A percentile compares a stretch with the other conserved stretches of the same genome.
Evolutionary conservation across 1,140 invertebrate species (phyloP).

Genomic region (Cardiocondyla obscurior): DNA sequence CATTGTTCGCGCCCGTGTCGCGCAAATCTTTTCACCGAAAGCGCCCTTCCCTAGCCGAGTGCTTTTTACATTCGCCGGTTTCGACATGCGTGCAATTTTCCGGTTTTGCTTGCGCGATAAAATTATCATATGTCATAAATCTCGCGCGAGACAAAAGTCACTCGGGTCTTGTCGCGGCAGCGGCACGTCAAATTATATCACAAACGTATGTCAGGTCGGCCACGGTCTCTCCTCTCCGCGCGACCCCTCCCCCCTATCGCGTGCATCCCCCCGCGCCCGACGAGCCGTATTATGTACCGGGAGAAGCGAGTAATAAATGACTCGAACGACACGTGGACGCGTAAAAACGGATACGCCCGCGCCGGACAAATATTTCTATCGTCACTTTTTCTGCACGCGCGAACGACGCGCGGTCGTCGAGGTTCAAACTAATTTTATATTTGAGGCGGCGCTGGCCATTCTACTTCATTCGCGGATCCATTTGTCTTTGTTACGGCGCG

Average conservation of each 20-base stretch:
- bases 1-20: background rate
- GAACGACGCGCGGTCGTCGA: slow-evolving; percentile 5
- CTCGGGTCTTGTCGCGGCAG: slow-evolving; percentile 21
- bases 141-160: slow-evolving; percentile 32
- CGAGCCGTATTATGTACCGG: slow-evolving; percentile 28
- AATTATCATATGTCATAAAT: slow-evolving; percentile 49
- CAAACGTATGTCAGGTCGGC: slow-evolving; percentile 32
- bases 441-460: slow-evolving; percentile 32
- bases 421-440: slow-evolving; percentile 54
- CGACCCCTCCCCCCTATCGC: background rate
- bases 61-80: background rate
- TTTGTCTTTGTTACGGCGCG: slow-evolving; percentile 51
- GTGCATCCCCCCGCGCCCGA: background rate
- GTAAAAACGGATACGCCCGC: slow-evolving; percentile 24
- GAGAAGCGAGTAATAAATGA: slow-evolving; percentile 74
- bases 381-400: background rate
- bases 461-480: slow-evolving; percentile 50
- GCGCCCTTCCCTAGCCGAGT: background rate
- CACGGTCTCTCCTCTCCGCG: background rate
- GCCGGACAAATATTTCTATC: slow-evolving; percentile 34
- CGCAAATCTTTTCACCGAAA: slow-evolving; percentile 13
- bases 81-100: slow-evolving; percentile 25
- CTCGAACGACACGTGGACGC: slow-evolving; percentile 73
- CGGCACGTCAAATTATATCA: slow-evolving; percentile 39
- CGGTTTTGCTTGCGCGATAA: slow-evolving; percentile 16